Evolutionary conservation across 92 coral and sea anemone genomes (phyloP).

Genomic region (Meandrina meandrites): DNA sequence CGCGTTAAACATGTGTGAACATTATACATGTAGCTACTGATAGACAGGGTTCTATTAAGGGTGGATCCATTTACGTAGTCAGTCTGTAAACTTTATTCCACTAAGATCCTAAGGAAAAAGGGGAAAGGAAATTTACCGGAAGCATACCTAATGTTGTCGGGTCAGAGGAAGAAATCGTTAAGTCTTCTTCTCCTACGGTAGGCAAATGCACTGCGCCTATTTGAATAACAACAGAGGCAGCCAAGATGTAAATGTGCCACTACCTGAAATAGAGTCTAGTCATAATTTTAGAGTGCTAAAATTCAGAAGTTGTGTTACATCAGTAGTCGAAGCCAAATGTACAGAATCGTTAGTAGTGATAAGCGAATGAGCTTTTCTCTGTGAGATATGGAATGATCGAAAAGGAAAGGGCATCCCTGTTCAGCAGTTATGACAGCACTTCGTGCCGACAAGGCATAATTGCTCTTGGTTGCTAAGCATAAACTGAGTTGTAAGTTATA

Average conservation of each 20-base stretch:
- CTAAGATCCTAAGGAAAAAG: neutral
- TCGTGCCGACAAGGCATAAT: neutral
- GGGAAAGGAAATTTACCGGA: neutral
- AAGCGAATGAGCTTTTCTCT: neutral
- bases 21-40: no score
- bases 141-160: neutral
- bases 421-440: neutral
- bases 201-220: neutral
- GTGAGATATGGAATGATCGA: neutral
- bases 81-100: neutral
- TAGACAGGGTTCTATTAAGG: neutral
- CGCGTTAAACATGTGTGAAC: no score
- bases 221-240: neutral
- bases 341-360: neutral
- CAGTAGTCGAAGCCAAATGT: neutral
- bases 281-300: neutral
- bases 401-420: neutral
- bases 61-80: neutral
- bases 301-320: neutral
- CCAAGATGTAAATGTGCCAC: no score
- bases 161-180: constrained; percentile 11
- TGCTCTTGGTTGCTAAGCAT: neutral
- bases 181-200: neutral
- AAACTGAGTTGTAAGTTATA: no score
- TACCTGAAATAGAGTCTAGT: neutral